Evolutionary conservation across 2,888 invertebrate species (phyloP).

Genomic region (Leptarthrus brevirostris): DNA sequence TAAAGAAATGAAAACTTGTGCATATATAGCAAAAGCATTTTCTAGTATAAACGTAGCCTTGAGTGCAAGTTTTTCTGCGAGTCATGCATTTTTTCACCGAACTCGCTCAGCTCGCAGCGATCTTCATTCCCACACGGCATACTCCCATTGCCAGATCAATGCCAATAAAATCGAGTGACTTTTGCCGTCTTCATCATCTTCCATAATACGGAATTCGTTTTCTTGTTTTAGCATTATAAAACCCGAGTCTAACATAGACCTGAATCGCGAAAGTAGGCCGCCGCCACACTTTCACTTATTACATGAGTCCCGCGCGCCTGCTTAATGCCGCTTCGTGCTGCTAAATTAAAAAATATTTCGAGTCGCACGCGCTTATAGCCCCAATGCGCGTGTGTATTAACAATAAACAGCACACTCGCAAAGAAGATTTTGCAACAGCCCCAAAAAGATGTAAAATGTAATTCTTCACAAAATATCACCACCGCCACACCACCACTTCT

Average conservation of each 20-base stretch:
- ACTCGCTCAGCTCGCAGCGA: neutral
- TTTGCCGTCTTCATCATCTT: slow-evolving; percentile 36
- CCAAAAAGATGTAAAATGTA: slow-evolving; percentile 35
- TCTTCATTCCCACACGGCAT: neutral
- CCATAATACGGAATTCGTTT: slow-evolving; percentile 50
- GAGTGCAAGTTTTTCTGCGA: neutral
- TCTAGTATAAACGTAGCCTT: neutral
- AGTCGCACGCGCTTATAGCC: slow-evolving; percentile 55
- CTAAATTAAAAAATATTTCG: slow-evolving; percentile 47
- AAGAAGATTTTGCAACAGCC: slow-evolving; percentile 32
- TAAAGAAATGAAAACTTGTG: no score
- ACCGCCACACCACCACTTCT: neutral
- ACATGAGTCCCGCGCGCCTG: slow-evolving; percentile 71
- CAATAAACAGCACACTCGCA: neutral
- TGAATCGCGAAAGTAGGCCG: slow-evolving; percentile 95
- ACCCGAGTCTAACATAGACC: slow-evolving; percentile 82
- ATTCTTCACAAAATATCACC: slow-evolving; percentile 24
- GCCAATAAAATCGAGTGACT: slow-evolving; percentile 43
- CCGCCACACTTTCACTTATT: slow-evolving; percentile 89
- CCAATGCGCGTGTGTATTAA: neutral
- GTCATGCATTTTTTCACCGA: neutral
- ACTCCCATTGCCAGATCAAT: slow-evolving; percentile 45
- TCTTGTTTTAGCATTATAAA: slow-evolving; percentile 51
- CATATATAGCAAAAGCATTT: neutral
- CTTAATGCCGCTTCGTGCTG: slow-evolving; percentile 29